These are phyloP conservation scores for Masticophis lateralis DNA, from an alignment of 2,797 vertebrate genomes.

Conservation along the genomic window DNA sequence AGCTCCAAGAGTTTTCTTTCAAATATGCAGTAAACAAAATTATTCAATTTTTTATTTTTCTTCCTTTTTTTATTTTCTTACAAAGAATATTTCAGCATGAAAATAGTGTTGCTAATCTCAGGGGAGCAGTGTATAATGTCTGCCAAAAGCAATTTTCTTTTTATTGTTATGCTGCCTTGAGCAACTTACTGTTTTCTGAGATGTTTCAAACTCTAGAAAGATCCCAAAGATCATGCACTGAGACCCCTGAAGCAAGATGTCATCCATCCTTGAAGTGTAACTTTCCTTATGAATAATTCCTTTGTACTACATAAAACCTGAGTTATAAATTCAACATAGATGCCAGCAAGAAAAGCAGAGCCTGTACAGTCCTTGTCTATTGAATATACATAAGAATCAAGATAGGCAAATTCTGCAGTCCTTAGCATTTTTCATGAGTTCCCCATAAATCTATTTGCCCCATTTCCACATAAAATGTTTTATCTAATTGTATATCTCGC, in stretches of 20 bases:
- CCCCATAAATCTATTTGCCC: background rate
- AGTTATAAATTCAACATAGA: background rate
- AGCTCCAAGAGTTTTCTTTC: constrained; percentile 44
- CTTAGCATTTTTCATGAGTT: background rate
- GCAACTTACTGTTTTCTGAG: background rate
- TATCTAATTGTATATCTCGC: background rate
- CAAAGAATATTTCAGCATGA: constrained; percentile 10
- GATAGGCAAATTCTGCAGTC: background rate
- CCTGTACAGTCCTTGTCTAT: background rate
- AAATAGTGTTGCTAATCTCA: constrained; percentile 36
- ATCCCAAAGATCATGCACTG: background rate
- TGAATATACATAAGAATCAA: background rate
- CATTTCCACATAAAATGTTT: background rate
- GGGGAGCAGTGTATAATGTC: constrained; percentile 11
- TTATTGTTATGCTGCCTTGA: background rate
- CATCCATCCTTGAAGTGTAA: background rate
- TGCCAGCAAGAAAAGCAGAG: background rate
- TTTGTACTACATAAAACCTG: background rate
- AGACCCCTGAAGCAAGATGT: background rate
- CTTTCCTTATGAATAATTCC: background rate
- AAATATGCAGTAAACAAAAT: constrained; percentile 60
- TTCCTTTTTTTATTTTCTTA: constrained; percentile 10
- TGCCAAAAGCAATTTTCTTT: constrained; percentile 30
- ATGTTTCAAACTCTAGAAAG: background rate
- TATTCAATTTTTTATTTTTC: background rate